Base-by-base conservation (phyloP, 2,797 vertebrate species). In the Mastacembelus armatus region DNA sequence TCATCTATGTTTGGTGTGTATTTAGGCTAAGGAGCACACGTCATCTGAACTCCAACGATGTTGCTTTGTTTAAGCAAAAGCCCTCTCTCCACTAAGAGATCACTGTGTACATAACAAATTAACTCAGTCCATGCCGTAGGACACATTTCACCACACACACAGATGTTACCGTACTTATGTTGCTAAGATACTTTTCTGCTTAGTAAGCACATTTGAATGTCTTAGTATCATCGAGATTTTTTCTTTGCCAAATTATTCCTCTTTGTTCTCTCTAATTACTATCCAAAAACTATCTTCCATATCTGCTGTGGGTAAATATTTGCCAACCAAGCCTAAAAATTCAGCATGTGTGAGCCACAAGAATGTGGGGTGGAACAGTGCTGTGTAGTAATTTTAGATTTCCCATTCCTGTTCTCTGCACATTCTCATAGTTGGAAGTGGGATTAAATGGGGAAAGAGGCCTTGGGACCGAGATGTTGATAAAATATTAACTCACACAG, bases 401-500 rank as follows among this genome's bases (percentile, higher is more conserved):
- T 65, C 33, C 30, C 0, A 0, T 40, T 71, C 38, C 21, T 70
- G 66, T 47, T 73, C 32, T 71, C 24, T 71, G 67, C 68, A 71
- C 71, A 72, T 62, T 79, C 65, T 79, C 38, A 70, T 67, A 76
- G 66, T 18, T 77, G 66, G 60, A 68, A 69, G 70, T 62, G 44
- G 58, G 61, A 77, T 88, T 66, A 56, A 51, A 66, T 70, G 29
- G 47, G 64, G 58, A 33, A 56, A 56, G 73, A 80, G 59, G 71
- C 66, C 71, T 50, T 51, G 79, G 64, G 65, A 82, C 69, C 71
- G 44, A 87, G 80, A 83, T 66, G 80, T 49, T 84, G 66, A 90
- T 93, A n/a, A 92, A 92, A 92, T 92, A 92, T 92, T 90, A 88
- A 92, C 81, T 85, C 38, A 19, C 42, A 26, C 38, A 51, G 68